Base-by-base conservation (phyloP, 2,797 vertebrate genomes). In the Cuculus canorus region DNA sequence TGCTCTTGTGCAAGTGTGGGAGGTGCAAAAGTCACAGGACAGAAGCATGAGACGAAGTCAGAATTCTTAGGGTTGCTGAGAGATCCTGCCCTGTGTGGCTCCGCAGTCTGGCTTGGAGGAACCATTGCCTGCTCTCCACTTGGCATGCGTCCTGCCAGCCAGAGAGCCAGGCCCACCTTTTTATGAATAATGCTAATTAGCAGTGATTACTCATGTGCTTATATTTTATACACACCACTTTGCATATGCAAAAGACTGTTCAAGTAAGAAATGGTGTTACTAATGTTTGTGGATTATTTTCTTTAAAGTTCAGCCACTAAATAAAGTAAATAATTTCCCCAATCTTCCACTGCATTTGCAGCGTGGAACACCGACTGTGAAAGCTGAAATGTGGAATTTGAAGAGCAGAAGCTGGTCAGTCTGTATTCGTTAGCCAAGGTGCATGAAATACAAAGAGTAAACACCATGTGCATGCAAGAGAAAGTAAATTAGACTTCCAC, bases 381-480 rank as follows among this genome's bases (percentile, higher is more conserved):
- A 92, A 90, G 27, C 52, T 64, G 32, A 78, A 84, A 86, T n/a
- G 39, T n/a, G 43, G 64, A 64, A 86, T 63, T 12, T 70, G 83
- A 93, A 84, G 56, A 90, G 37, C 63, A 86, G 77, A 90, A 93
- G 60, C 70, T 47, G 86, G 48, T 72, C 73, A 63, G 63, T 77
- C 85, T 90, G 56, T 86, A 95, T 90, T 76, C 47, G 39, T 90
- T 82, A 91, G 68, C 43, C 35, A 64, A 93, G 63, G 63, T 91
- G 33, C 43, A 61, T 47, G 71, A 93, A 88, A 90, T 60, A 78
- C 37, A 78, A 93, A 69, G 53, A 91, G 37, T 28, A 77, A 93
- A 76, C 1, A 3, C 66, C 60, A n/a, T 60, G 63, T 43, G 24
- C 70, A 50, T 64, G 35, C 0, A 2, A 76, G 10, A 32, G 35